Base-by-base conservation (phyloP, 2,888 invertebrate species). In the Drosophila picticornis region DNA sequence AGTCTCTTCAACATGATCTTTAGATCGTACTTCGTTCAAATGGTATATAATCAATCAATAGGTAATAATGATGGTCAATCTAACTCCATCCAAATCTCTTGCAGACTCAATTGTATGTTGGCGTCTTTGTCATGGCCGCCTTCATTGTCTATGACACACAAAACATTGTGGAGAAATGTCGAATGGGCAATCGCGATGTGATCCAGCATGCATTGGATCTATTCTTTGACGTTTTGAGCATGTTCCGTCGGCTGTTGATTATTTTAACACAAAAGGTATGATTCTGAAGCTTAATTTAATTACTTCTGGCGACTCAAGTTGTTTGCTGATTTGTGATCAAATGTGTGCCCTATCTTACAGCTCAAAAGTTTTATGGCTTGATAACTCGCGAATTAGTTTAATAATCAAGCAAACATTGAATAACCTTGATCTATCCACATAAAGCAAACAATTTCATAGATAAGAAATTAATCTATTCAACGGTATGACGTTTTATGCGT, bases 71-170 rank as follows among this genome's bases (percentile, higher is more conserved):
- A 9, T 61, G 4, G 4, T 22, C 4, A 22, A 34, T 25, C 48
- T 66, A 58, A 61, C 16, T 5, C 34, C 51, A 22, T 55, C 38
- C 46, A 34, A 29, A 29, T 11, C 31, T 50, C 4, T 31, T 61
- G 10, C 93, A 98, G 96, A 93, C 95, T 73, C 97, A 98, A 91
- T 94, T 99, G 61, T 99, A 99, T 93, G 93, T 97, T 81, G 99
- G 99, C 74, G 94, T 99, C 61, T 94, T 96, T 83, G 94, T 98
- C 52, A 98, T 99, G 97, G 98, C 98, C 92, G 98, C 96, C 68
- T 99, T 99, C 94, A 96, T 99, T 19, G 94, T 99, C 77, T 99
- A 97, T 91, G 99, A 99, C 93, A 99, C 99, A n/a, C 99, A 99
- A 94, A 94, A 97, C 81, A 99, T 99, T 83, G 96, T 99, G 88